Evolutionary conservation across 2,113 vertebrate genomes (phyloP).

Genomic region (Cyrtonyx montezumae): DNA sequence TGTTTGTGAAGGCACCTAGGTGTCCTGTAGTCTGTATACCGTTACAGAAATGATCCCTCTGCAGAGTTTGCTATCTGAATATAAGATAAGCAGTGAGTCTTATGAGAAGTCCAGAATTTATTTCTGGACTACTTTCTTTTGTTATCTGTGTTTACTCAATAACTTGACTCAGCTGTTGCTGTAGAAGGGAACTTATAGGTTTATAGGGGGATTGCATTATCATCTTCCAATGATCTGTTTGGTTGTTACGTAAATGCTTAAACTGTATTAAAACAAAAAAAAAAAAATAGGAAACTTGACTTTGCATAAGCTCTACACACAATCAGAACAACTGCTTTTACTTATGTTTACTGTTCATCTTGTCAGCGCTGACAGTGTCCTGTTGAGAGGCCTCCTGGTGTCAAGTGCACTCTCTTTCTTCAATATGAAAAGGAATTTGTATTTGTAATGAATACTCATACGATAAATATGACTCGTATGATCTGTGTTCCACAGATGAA

Average conservation of each 20-base stretch:
- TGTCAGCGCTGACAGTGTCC: slow-evolving; percentile 47
- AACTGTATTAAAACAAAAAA: neutral
- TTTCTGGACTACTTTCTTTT: neutral
- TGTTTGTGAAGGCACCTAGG: neutral
- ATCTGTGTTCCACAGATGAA: neutral
- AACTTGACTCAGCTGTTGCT: neutral
- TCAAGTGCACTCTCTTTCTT: slow-evolving; percentile 41
- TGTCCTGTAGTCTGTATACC: neutral
- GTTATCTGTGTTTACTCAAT: neutral
- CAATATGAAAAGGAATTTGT: slow-evolving; percentile 22
- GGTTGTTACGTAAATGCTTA: neutral
- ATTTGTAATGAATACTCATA: slow-evolving; percentile 54
- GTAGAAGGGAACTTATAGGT: neutral
- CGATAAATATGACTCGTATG: neutral
- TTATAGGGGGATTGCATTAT: neutral
- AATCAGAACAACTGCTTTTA: slow-evolving; percentile 8
- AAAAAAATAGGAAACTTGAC: neutral
- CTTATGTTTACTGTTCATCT: slow-evolving; percentile 16
- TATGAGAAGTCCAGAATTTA: neutral
- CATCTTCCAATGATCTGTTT: neutral
- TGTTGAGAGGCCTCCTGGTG: slow-evolving; percentile 55
- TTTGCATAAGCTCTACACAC: neutral
- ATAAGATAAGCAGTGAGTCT: neutral
- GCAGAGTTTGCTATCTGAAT: neutral
- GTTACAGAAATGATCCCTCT: neutral